These are phyloP conservation scores for Macroglossus sobrinus DNA, from an alignment of 2,113 vertebrate genomes.

Conservation along the genomic window DNA sequence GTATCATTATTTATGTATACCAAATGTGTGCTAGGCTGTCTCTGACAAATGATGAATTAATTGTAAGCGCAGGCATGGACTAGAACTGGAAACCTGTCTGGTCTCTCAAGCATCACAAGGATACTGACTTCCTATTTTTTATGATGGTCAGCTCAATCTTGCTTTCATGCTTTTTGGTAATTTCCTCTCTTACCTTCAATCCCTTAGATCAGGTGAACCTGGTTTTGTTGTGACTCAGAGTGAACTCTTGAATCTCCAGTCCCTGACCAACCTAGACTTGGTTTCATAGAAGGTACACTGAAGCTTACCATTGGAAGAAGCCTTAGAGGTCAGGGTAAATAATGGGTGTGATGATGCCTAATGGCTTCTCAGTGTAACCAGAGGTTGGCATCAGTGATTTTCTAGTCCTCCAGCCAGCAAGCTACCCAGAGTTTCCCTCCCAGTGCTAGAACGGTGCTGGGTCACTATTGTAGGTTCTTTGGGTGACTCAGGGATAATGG, in stretches of 20 bases:
- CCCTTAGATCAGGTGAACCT: neutral
- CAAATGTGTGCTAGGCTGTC: neutral
- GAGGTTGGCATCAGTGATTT: neutral
- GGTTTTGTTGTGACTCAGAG: neutral
- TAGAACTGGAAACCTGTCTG: neutral
- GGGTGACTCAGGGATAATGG: neutral
- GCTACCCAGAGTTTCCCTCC: neutral
- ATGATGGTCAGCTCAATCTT: neutral
- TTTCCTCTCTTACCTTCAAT: neutral
- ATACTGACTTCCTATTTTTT: neutral
- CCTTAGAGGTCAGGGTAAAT: accelerated
- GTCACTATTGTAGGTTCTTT: neutral
- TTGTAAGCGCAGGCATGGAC: neutral
- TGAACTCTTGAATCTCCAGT: neutral
- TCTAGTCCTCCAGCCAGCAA: neutral
- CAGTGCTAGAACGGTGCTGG: no score
- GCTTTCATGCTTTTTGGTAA: neutral
- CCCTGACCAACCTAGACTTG: neutral
- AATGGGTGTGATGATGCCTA: neutral
- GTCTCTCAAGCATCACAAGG: neutral
- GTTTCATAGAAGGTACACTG: neutral
- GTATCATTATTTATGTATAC: neutral
- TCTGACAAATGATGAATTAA: neutral
- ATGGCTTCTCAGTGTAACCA: neutral
- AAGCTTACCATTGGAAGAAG: neutral